Percentiles rank a stretch among this genome's conserved stretches.
These are phyloP conservation scores for Myotis findleyi DNA, from an alignment of 2,797 vertebrate genomes.

Conservation along the genomic window DNA sequence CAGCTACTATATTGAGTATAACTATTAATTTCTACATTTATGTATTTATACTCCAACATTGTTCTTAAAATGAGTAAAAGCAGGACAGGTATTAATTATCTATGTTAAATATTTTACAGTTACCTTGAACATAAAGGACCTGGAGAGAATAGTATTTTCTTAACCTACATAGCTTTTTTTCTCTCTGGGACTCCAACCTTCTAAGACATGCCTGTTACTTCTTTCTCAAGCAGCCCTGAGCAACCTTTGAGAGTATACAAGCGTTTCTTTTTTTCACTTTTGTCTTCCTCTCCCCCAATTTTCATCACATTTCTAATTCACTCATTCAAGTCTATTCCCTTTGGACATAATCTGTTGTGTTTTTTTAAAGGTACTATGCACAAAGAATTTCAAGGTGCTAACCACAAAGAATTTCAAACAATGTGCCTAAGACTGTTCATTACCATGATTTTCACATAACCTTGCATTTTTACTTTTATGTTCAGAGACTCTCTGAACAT, in stretches of 20 bases:
- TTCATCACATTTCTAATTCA: neutral
- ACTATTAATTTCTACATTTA: constrained; percentile 34
- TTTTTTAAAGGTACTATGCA: neutral
- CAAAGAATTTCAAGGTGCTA: constrained; percentile 18
- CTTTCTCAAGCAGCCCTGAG: neutral
- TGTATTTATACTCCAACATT: constrained; percentile 13
- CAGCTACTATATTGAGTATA: constrained; percentile 31
- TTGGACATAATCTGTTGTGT: neutral
- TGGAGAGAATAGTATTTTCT: neutral
- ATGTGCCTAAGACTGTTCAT: neutral
- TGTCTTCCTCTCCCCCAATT: neutral
- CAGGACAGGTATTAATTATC: constrained; percentile 37
- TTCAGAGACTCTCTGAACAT: neutral
- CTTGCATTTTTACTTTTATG: neutral
- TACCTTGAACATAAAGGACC: neutral
- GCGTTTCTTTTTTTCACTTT: neutral
- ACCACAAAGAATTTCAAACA: constrained; percentile 33
- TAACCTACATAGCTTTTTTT: neutral
- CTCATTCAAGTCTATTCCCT: neutral
- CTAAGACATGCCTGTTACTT: neutral
- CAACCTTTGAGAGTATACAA: neutral
- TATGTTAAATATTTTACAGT: constrained; percentile 24
- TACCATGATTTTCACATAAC: neutral
- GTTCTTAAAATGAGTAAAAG: constrained; percentile 43
- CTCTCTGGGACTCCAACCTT: neutral